Percentiles rank a stretch among this genome's conserved stretches.
Conservation (phyloP, 2,888 invertebrate species). For the Scaptomyza parva region DNA sequence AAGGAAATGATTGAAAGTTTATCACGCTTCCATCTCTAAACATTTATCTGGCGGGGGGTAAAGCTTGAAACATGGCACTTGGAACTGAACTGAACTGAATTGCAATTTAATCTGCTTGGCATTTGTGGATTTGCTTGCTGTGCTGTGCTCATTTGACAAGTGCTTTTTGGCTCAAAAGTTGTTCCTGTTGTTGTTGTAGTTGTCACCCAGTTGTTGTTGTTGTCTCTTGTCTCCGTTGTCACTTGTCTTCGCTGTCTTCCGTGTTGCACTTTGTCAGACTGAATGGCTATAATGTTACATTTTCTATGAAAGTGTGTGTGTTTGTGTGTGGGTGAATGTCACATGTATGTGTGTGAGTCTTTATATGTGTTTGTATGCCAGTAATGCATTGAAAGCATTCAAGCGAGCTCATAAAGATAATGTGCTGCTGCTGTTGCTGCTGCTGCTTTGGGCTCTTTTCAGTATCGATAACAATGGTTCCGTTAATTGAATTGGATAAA, state of each 20-base stretch:
- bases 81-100: slow-evolving; percentile 10
- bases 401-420: slow-evolving; percentile 45
- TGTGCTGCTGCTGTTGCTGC: slow-evolving; percentile 12
- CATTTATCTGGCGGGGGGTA: not conserved
- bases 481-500: slow-evolving; percentile 65
- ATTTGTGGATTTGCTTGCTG: slow-evolving; percentile 36
- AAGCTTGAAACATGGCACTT: slow-evolving; percentile 7
- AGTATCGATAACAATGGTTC: slow-evolving; percentile 55
- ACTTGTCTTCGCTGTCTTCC: slow-evolving; percentile 47
- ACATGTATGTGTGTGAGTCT: slow-evolving; percentile 1
- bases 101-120: slow-evolving; percentile 58
- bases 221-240: slow-evolving; percentile 18
- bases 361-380: slow-evolving; percentile 42
- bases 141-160: slow-evolving; percentile 48
- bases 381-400: slow-evolving; percentile 46
- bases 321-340: slow-evolving; percentile 5
- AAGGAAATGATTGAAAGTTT: too few species aligned
- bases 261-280: slow-evolving; percentile 44
- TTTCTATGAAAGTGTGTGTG: slow-evolving; percentile 16
- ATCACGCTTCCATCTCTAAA: not conserved
- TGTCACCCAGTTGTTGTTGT: slow-evolving; percentile 4
- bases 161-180: slow-evolving; percentile 36
- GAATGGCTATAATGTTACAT: slow-evolving; percentile 41
- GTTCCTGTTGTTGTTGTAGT: slow-evolving; percentile 20
- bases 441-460: not conserved